These are phyloP conservation scores for Hemaris fuciformis DNA, from an alignment of 2,888 invertebrate species.

Conservation along the genomic window DNA sequence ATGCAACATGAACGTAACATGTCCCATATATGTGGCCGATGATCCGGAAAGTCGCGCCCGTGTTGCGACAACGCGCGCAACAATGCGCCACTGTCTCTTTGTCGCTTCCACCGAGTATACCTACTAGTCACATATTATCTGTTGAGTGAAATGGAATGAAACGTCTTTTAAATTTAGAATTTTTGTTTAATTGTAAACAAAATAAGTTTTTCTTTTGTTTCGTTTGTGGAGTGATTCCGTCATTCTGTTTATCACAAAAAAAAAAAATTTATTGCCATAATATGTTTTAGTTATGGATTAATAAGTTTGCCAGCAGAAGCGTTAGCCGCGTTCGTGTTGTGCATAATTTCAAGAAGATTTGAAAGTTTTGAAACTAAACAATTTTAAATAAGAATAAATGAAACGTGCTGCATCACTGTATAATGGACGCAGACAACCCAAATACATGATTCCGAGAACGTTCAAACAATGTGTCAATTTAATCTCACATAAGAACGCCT, in stretches of 20 bases:
- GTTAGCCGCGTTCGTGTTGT: too few relatives aligned
- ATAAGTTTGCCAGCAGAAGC: too few relatives aligned
- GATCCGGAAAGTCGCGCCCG: conserved; percentile 58
- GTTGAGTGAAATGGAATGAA: background rate
- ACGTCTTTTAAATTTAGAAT: background rate
- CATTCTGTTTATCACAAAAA: too few relatives aligned
- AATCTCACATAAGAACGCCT: background rate
- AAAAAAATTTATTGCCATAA: too few relatives aligned
- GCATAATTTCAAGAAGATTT: too few relatives aligned
- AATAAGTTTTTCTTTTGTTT: too few relatives aligned
- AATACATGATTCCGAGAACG: background rate
- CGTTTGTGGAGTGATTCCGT: too few relatives aligned
- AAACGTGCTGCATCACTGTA: background rate
- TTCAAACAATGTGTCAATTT: background rate
- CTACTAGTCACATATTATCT: background rate
- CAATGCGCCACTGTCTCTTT: conserved; percentile 50
- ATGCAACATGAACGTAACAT: conserved; percentile 47
- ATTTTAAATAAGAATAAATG: too few relatives aligned
- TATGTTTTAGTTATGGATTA: too few relatives aligned
- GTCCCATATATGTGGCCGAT: conserved; percentile 53
- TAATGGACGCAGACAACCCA: background rate
- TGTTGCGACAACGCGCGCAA: conserved; percentile 44
- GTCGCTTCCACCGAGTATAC: conserved; percentile 32
- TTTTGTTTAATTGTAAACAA: background rate
- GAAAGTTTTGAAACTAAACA: too few relatives aligned